These are phyloP conservation scores for Hypotaenidia okinawae DNA, from an alignment of 2,797 vertebrate species.

Conservation along the genomic window DNA sequence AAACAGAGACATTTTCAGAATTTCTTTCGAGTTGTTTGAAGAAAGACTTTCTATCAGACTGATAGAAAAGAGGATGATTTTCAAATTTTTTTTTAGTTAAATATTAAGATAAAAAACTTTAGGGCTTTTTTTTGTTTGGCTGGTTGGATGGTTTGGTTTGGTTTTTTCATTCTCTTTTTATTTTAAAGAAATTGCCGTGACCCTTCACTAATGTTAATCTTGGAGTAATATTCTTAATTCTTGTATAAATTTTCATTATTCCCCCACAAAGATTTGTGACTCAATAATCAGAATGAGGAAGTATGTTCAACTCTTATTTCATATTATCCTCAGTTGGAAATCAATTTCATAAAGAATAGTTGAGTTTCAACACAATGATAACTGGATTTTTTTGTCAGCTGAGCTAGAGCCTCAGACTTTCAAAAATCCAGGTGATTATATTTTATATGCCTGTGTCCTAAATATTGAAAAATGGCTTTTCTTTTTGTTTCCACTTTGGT, in stretches of 20 bases:
- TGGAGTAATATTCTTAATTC: not conserved
- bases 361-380: not conserved
- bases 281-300: not conserved
- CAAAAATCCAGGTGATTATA: not conserved
- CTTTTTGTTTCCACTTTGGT: too few relatives aligned
- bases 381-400: not conserved
- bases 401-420: not conserved
- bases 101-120: not conserved
- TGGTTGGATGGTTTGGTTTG: too few relatives aligned
- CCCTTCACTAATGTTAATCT: not conserved
- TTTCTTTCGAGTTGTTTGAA: not conserved
- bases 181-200: not conserved
- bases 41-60: too few relatives aligned
- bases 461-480: not conserved
- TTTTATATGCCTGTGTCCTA: not conserved
- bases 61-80: not conserved
- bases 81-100: not conserved
- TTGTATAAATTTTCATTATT: not conserved
- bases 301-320: not conserved
- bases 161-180: not conserved
- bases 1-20: not conserved
- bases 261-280: not conserved
- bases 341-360: not conserved
- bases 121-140: not conserved
- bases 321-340: not conserved